Conservation (phyloP, 2,888 invertebrate genomes). For the Bursaphelenchus okinawaensis region DNA sequence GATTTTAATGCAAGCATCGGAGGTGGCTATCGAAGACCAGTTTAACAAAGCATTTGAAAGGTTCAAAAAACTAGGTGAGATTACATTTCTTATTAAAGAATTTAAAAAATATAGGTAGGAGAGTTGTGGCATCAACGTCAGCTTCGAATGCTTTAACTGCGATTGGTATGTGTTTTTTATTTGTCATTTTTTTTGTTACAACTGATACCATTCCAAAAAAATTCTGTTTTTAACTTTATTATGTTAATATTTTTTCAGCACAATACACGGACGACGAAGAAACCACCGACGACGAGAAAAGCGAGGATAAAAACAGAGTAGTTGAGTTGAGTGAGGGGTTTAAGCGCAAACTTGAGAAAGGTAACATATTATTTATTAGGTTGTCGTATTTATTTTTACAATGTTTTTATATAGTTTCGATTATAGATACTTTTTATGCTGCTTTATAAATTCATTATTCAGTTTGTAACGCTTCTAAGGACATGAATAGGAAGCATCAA, state of each 20-base stretch:
- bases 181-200: not conserved
- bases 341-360: not conserved
- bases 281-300: not conserved
- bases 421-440: no score
- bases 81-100: not conserved
- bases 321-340: not conserved
- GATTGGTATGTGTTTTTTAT: not conserved
- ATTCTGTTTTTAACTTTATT: not conserved
- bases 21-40: constrained; percentile 65
- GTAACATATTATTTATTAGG: no score
- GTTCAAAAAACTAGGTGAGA: not conserved
- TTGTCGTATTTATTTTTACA: no score
- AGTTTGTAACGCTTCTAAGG: no score
- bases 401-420: no score
- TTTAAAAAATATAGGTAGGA: not conserved
- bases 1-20: constrained; percentile 86
- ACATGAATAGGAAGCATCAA: no score
- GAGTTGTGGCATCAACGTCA: not conserved
- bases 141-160: not conserved
- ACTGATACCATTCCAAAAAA: no score
- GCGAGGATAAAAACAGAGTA: not conserved
- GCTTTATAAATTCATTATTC: no score
- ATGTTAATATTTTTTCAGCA: not conserved
- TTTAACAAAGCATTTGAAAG: not conserved
- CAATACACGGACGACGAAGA: not conserved